Percentiles rank a stretch among this genome's conserved stretches.
These are phyloP conservation scores for Porites divaricata DNA, from an alignment of 92 coral and sea anemone species.

Conservation along the genomic window DNA sequence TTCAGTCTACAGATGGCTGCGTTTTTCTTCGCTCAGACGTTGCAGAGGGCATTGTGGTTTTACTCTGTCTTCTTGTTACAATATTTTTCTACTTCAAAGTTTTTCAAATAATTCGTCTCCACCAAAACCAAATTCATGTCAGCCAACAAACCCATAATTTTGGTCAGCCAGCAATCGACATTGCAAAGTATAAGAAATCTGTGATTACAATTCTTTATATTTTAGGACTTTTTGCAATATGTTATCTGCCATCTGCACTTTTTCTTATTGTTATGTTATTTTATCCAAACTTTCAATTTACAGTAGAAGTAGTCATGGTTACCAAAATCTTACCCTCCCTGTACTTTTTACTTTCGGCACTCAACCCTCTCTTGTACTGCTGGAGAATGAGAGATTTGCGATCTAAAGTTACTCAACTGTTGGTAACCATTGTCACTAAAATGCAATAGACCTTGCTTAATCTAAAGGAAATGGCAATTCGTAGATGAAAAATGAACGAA, in stretches of 20 bases:
- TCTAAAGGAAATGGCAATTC: too few relatives aligned
- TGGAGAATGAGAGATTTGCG: conserved; percentile 28
- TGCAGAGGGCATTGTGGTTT: too few relatives aligned
- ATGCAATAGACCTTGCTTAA: too few relatives aligned
- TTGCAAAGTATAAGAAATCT: conserved; percentile 10
- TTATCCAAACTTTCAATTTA: not conserved
- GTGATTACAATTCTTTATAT: not conserved
- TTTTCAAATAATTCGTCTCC: not conserved
- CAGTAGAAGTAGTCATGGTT: too few relatives aligned
- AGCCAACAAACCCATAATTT: not conserved
- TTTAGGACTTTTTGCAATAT: not conserved
- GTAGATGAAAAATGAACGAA: too few relatives aligned
- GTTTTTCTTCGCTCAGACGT: not conserved
- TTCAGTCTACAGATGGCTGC: too few relatives aligned
- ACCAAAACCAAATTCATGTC: not conserved
- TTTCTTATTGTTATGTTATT: not conserved
- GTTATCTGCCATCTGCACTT: not conserved
- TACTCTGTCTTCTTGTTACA: too few relatives aligned
- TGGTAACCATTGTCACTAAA: not conserved
- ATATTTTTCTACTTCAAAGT: not conserved
- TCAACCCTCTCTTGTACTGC: conserved; percentile 11
- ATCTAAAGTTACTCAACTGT: not conserved
- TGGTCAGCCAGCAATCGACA: not conserved
- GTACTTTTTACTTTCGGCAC: conserved; percentile 5
- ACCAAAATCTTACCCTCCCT: not conserved